These are phyloP conservation scores for Sterna hirundo DNA, from an alignment of 2,113 vertebrate species.

Conservation along the genomic window DNA sequence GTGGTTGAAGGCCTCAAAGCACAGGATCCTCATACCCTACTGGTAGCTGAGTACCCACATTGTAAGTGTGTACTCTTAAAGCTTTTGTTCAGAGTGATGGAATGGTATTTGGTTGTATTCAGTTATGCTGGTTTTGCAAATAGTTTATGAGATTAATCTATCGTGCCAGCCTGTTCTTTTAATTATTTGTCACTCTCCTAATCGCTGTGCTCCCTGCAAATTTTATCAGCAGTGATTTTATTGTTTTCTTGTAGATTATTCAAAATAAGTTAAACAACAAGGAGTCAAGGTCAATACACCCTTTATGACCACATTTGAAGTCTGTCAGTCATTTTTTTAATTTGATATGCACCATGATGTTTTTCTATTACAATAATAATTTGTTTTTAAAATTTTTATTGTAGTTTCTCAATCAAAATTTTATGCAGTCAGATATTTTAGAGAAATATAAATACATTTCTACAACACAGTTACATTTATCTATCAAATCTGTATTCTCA, in stretches of 20 bases:
- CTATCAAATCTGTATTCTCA: not conserved
- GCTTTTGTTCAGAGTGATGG: not conserved
- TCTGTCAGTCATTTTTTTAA: not conserved
- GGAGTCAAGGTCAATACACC: not conserved
- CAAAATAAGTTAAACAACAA: not conserved
- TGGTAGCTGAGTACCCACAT: accelerated
- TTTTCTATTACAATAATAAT: not conserved
- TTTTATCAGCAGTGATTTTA: not conserved
- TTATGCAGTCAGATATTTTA: not conserved
- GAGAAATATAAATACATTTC: not conserved
- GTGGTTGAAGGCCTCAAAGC: not conserved
- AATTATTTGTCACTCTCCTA: not conserved
- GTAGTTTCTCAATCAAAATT: not conserved
- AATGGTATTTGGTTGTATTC: not conserved
- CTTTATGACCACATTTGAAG: not conserved
- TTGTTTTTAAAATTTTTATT: not conserved
- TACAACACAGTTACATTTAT: not conserved
- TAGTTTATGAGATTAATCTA: not conserved
- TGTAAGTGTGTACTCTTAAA: not conserved
- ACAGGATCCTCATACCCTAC: not conserved
- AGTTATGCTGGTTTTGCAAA: not conserved
- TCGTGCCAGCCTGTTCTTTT: not conserved
- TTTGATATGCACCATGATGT: not conserved
- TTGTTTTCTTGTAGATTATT: not conserved
- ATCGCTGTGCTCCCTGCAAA: not conserved